Evolutionary conservation across 2,888 invertebrate species (phyloP), one percentile per base, ranked within the genome.

Genomic region (Adelphocoris suturalis): DNA sequence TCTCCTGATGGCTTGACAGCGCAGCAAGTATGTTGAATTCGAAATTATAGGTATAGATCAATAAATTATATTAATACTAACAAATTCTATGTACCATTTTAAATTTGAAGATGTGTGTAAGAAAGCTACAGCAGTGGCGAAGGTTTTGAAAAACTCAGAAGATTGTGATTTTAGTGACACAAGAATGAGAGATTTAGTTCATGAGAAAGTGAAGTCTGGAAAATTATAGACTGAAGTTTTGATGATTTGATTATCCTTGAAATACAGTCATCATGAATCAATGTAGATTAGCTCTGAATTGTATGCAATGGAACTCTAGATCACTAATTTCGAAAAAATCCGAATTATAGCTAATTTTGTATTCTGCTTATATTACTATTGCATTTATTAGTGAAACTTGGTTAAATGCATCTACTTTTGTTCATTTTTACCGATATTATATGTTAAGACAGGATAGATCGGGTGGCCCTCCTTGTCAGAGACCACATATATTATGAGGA

Each of bases 1-100:
- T 93, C 93, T 92, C 93, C 93, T 93, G 93, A 93, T 93, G 75
- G 90, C 52, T 23, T 91, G 47, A 90, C 90, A 61, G 75, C 90
- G 2, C 91, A 91, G 52, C 90, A 91, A 76, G 90, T 91, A 76
- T 27, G 55, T 37, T 37, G 37, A 37, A 7, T 37, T 37, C 37
- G 7, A 37, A 37, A 37, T 37, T 80, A 37, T 37, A n/a, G n/a
- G 37, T 37, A 37, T 37, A 7, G 3, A 37, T 37, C n/a, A 46
- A 55, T 55, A 85, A 48, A 48, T 84, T 86, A 37, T 7, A 37
- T 37, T n/a, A n/a, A n/a, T n/a, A n/a, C n/a, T n/a, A n/a, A n/a
- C n/a, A n/a, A n/a, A n/a, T n/a, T n/a, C n/a, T n/a, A n/a, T n/a
- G n/a, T n/a, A n/a, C n/a, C n/a, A 68, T 68, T 16, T 68, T 16